Conservation (phyloP, 2,888 invertebrate genomes). For the Phortica magna region DNA sequence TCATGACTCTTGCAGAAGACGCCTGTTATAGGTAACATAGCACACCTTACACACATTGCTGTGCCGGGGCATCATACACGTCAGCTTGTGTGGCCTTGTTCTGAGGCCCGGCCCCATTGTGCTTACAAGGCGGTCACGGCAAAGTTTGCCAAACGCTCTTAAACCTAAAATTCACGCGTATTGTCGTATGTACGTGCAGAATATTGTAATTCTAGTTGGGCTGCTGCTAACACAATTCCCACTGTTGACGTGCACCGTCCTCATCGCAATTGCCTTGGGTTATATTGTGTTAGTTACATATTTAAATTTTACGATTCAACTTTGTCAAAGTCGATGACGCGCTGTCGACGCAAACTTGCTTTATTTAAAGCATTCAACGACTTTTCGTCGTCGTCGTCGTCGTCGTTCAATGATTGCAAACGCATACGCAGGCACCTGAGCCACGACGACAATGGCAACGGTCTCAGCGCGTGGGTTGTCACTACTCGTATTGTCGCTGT, state of each 20-base stretch:
- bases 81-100: too few species aligned
- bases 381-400: too few species aligned
- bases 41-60: too few species aligned
- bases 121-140: not conserved
- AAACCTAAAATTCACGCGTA: slow-evolving; percentile 2
- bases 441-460: not conserved
- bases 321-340: slow-evolving; percentile 7
- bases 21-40: too few species aligned
- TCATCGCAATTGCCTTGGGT: not conserved
- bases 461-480: not conserved
- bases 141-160: slow-evolving; percentile 22
- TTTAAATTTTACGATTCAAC: slow-evolving; percentile 32
- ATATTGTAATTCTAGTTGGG: slow-evolving; percentile 14
- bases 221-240: not conserved
- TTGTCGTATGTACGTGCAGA: slow-evolving; percentile 1
- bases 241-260: not conserved
- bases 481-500: not conserved
- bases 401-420: not conserved
- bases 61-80: too few species aligned
- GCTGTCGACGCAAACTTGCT: not conserved
- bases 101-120: not conserved
- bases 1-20: not conserved
- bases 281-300: slow-evolving; percentile 19
- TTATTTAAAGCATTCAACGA: not conserved
- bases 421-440: not conserved